Conservation (phyloP, 1,140 invertebrate species). For the Drosophila mayri region DNA sequence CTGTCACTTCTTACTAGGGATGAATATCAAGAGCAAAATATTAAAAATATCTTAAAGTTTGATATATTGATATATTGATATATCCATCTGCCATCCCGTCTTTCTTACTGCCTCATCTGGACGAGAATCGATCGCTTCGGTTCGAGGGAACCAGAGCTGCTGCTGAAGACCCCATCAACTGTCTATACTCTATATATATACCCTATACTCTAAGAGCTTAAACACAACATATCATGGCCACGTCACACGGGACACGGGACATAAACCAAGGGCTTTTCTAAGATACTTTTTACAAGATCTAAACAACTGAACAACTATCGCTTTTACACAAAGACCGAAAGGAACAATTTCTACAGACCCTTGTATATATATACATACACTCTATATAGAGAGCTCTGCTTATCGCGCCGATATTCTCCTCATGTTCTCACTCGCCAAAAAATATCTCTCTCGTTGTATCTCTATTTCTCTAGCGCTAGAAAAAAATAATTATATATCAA, state of each 20-base stretch:
- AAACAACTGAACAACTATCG: conserved; percentile 41
- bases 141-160: conserved; percentile 44
- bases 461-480: conserved; percentile 25
- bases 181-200: conserved; percentile 9
- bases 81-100: background rate
- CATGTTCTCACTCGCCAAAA: conserved; percentile 37
- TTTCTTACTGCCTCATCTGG: conserved; percentile 47
- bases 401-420: conserved; percentile 25
- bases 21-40: background rate
- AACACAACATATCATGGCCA: conserved; percentile 64
- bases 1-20: conserved; percentile 31
- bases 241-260: conserved; percentile 35
- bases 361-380: conserved; percentile 55
- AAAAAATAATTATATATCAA: conserved; percentile 12
- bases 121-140: conserved; percentile 41
- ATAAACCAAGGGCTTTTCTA: conserved; percentile 65
- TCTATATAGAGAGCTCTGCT: conserved; percentile 37
- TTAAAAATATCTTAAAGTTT: background rate
- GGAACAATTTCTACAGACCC: conserved; percentile 35
- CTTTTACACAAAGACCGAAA: conserved; percentile 50
- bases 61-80: background rate
- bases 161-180: conserved; percentile 27
- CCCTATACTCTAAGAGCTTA: conserved; percentile 70
- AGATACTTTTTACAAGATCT: conserved; percentile 71
- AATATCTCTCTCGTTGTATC: conserved; percentile 27